These are phyloP conservation scores for Physocephala rufipes DNA, from an alignment of 2,888 invertebrate species.

Conservation along the genomic window DNA sequence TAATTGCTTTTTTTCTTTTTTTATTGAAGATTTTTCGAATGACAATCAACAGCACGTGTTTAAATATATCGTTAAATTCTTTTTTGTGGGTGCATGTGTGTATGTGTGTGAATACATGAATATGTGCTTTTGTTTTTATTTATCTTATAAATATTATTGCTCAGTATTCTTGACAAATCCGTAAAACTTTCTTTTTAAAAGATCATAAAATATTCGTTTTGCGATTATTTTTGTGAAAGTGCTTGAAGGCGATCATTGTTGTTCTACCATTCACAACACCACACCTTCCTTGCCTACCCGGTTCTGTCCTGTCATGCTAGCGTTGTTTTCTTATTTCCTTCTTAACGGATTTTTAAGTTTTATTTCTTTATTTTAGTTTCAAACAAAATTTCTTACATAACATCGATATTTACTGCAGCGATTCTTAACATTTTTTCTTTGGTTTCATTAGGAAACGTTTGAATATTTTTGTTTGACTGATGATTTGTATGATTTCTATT, in stretches of 20 bases:
- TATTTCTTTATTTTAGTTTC: too few species aligned
- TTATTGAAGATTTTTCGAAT: neutral
- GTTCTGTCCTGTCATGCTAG: too few species aligned
- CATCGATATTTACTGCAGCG: too few species aligned
- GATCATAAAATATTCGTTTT: conserved; percentile 36
- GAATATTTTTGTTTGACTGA: too few species aligned
- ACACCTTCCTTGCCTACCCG: neutral
- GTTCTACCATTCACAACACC: neutral
- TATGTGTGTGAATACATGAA: neutral
- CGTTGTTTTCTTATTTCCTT: too few species aligned
- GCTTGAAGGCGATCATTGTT: conserved; percentile 25
- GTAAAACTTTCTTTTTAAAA: conserved; percentile 40
- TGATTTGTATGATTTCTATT: too few species aligned
- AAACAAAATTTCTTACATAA: too few species aligned
- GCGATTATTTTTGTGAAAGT: conserved; percentile 42
- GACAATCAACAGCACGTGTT: neutral
- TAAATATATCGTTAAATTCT: neutral
- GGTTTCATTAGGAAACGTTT: too few species aligned
- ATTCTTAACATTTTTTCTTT: too few species aligned
- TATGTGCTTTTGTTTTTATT: neutral
- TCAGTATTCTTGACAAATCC: neutral
- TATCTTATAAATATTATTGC: neutral
- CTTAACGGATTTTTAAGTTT: too few species aligned
- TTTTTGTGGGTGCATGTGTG: neutral
- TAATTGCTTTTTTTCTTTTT: neutral